Evolutionary conservation across 2,888 invertebrate genomes (phyloP).

Genomic region (Ochlodes sylvanus): DNA sequence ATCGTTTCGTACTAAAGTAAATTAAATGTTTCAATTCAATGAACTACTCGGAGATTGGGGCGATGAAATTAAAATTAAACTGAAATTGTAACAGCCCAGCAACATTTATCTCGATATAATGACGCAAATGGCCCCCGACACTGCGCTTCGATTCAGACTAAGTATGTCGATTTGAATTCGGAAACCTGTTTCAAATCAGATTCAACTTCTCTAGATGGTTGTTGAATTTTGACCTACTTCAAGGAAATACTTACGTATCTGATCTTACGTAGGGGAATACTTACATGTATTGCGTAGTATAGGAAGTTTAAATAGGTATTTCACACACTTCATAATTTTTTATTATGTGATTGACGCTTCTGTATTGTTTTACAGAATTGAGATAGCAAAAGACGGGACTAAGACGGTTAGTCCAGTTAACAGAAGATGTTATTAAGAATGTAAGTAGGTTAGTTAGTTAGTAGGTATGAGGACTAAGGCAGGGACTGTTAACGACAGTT

Average conservation of each 20-base stretch:
- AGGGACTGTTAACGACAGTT: no score
- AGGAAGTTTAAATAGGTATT: no score
- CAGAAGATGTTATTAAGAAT: no score
- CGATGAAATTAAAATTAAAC: neutral
- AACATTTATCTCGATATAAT: conserved; percentile 20
- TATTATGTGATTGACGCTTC: no score
- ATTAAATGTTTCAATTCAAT: neutral
- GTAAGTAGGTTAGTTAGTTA: no score
- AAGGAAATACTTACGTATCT: conserved; percentile 13
- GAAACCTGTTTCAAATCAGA: conserved; percentile 30
- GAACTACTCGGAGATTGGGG: neutral
- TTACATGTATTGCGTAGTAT: no score
- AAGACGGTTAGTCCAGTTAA: no score
- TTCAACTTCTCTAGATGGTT: conserved; percentile 28
- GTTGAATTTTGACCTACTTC: conserved; percentile 30
- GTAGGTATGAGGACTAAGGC: no score
- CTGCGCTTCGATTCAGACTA: conserved; percentile 32
- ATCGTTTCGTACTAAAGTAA: neutral
- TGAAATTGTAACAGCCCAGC: conserved; percentile 7
- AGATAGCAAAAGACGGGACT: no score
- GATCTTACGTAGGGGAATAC: neutral
- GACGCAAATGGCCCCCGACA: conserved; percentile 27
- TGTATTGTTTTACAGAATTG: no score
- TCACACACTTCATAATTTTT: no score
- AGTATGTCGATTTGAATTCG: conserved; percentile 36